Evolutionary conservation across 2,113 vertebrate genomes (phyloP), one percentile per base, ranked within the genome.

Genomic region (Amphiprion percula): DNA sequence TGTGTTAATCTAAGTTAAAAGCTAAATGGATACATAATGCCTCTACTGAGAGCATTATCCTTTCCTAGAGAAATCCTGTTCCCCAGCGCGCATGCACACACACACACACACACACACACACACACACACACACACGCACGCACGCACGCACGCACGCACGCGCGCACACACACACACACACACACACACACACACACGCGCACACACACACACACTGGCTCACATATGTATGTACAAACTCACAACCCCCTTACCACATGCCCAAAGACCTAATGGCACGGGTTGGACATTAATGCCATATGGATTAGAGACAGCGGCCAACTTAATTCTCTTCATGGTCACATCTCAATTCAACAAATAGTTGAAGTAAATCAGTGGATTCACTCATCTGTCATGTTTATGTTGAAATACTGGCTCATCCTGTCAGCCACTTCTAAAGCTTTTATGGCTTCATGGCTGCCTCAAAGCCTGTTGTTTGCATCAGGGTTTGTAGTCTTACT

Each of bases 1-100:
- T 83, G 65, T 88, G 86, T 95, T 93, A 93, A 94, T 94, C 94
- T 92, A 94, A 90, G 89, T 88, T 94, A 93, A 95, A 94, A 92
- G 88, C 90, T 94, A 93, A 93, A 93, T 94, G 93, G 93, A 94
- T 49, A 81, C 83, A 91, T 95, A 94, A 94, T 90, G 82, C 90
- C 86, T 91, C 41, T 10, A 86, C 87, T 88, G 83, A 92, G 79
- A 90, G 84, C 67, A 92, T 95, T 92, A 92, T 92, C 91, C 86
- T 87, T 88, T 83, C 82, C 89, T 87, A 87, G 84, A 79, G 76
- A 92, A 90, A 93, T 93, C 86, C 83, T 77, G 77, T 75, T 72
- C 39, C 26, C 47, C 61, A 47, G 47, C 41, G 6, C 16, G 16
- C 63, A 66, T 26, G 52, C 47, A n/a, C 70, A 54, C 67, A 15